Evolutionary conservation across 2,888 invertebrate species (phyloP).

Genomic region (Heteromyza rotundicornis): DNA sequence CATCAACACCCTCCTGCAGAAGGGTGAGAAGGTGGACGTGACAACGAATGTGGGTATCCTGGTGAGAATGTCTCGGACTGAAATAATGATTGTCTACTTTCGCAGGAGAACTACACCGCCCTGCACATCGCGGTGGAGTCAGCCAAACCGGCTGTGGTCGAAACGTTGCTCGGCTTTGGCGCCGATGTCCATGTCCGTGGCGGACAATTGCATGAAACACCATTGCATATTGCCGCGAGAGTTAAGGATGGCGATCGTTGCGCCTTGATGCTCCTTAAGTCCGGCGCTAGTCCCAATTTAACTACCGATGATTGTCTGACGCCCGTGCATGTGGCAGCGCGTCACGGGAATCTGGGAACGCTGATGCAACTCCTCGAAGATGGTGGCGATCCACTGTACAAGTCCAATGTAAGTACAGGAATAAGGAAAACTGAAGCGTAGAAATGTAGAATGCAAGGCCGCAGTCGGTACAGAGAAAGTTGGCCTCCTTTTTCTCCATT

Average conservation of each 20-base stretch:
- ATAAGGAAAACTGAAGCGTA: too few relatives aligned
- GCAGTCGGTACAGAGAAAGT: too few relatives aligned
- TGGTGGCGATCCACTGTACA: conserved; percentile 89
- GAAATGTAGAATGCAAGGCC: too few relatives aligned
- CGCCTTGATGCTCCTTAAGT: conserved; percentile 96
- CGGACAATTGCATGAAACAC: conserved; percentile 89
- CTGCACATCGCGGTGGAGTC: conserved; percentile 96
- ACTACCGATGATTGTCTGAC: conserved; percentile 96
- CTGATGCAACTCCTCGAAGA: conserved; percentile 88
- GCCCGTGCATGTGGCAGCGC: conserved; percentile 94
- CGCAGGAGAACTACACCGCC: conserved; percentile 96
- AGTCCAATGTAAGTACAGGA: conserved; percentile 77
- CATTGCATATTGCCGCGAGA: conserved; percentile 95
- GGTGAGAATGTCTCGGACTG: neutral
- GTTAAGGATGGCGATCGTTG: conserved; percentile 91
- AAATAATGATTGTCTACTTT: neutral
- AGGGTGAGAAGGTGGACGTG: conserved; percentile 96
- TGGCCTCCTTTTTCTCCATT: too few relatives aligned
- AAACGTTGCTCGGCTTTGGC: conserved; percentile 93
- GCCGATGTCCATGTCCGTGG: conserved; percentile 96
- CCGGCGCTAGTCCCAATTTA: conserved; percentile 95
- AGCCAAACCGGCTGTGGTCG: conserved; percentile 92
- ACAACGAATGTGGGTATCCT: conserved; percentile 80
- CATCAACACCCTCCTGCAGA: conserved; percentile 92
- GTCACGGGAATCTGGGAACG: conserved; percentile 88